Percentiles rank a stretch among this genome's conserved stretches.
Conservation (phyloP, 1,140 invertebrate species). For the Rhagoletis pomonella region DNA sequence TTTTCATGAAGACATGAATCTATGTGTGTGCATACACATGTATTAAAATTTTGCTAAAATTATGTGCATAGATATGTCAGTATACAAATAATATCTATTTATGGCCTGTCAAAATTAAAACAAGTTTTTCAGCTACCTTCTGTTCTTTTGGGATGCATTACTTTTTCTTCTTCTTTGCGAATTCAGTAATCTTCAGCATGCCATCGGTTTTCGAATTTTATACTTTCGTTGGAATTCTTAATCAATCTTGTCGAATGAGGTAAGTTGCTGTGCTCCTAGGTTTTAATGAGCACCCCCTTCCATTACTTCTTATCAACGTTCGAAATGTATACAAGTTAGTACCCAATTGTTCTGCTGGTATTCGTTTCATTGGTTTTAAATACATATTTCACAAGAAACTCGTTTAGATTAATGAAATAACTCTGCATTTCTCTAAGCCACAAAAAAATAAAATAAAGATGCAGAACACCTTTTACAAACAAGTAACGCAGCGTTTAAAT, state of each 20-base stretch:
- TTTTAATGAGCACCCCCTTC: background rate
- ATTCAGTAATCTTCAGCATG: background rate
- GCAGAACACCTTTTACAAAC: constrained; percentile 19
- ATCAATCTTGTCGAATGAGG: background rate
- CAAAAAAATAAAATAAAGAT: constrained; percentile 4
- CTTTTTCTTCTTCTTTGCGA: background rate
- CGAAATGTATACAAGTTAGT: background rate
- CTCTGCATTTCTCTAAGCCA: background rate
- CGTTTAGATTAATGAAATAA: constrained; percentile 19
- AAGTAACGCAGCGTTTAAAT: background rate
- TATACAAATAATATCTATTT: background rate
- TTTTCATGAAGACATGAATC: background rate
- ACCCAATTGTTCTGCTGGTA: background rate
- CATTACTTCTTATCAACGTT: constrained; percentile 27
- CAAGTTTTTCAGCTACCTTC: background rate
- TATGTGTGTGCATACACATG: background rate
- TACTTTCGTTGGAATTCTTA: background rate
- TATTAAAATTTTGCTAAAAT: too few relatives aligned
- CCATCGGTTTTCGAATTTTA: background rate
- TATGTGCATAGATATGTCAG: too few relatives aligned
- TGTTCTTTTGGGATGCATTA: background rate
- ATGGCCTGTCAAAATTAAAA: background rate
- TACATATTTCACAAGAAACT: background rate
- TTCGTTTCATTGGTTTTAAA: background rate
- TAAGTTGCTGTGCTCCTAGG: background rate